A percentile compares a stretch with the other conserved stretches of the same genome.
Evolutionary conservation across 2,888 invertebrate species (phyloP).

Genomic region (Acrobeloides nanus): DNA sequence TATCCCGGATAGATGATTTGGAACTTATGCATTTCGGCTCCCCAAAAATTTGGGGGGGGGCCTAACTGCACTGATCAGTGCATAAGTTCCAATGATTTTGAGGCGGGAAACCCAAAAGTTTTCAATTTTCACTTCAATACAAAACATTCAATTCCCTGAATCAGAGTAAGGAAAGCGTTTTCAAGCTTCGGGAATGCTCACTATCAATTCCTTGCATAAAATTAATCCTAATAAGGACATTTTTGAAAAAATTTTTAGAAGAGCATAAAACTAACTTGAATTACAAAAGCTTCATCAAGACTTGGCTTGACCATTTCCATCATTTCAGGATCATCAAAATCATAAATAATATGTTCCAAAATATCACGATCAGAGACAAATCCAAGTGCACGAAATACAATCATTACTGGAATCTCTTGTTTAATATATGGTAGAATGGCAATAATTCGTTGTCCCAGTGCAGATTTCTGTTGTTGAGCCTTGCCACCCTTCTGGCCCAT

Average conservation of each 20-base stretch:
- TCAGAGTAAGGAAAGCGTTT: too few relatives aligned
- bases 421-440: constrained; percentile 96
- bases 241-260: too few relatives aligned
- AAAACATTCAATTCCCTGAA: too few relatives aligned
- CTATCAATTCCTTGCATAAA: too few relatives aligned
- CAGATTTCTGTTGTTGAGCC: constrained; percentile 69
- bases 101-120: too few relatives aligned
- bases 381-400: constrained; percentile 95
- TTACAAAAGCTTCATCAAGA: constrained; percentile 95
- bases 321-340: constrained; percentile 99
- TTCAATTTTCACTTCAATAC: too few relatives aligned
- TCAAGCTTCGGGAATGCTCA: too few relatives aligned
- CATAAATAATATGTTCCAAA: constrained; percentile 97
- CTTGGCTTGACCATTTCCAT: constrained; percentile 99
- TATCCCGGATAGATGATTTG: too few relatives aligned
- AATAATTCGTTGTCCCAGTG: constrained; percentile 95
- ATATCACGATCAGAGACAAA: constrained; percentile 99
- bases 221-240: too few relatives aligned
- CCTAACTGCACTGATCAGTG: too few relatives aligned
- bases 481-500: constrained; percentile 98
- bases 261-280: constrained; percentile 59
- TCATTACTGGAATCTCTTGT: constrained; percentile 95
- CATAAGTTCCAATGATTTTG: background rate
- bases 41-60: too few relatives aligned
- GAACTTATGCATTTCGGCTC: too few relatives aligned